These are phyloP conservation scores for Candidula unifasciata DNA, from an alignment of 2,888 invertebrate genomes.

Conservation along the genomic window DNA sequence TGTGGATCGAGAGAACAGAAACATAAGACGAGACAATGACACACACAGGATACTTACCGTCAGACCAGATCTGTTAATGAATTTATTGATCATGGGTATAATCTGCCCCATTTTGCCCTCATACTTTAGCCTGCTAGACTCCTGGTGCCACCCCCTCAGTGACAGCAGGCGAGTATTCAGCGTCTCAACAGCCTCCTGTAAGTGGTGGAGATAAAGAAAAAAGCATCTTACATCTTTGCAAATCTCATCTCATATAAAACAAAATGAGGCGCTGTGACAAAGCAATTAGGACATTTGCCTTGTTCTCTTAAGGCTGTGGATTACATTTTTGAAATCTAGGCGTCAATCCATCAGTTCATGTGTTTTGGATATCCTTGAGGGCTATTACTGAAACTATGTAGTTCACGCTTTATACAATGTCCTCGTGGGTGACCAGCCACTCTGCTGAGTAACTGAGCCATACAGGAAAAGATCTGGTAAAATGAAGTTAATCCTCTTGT, in stretches of 20 bases:
- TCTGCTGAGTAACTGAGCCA: no score
- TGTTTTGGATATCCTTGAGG: no score
- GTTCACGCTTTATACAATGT: no score
- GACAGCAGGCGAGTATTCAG: conserved; percentile 28
- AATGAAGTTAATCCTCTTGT: no score
- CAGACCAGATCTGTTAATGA: conserved; percentile 32
- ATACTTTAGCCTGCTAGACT: conserved; percentile 31
- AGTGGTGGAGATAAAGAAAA: no score
- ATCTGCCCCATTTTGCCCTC: conserved; percentile 35
- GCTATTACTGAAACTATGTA: no score
- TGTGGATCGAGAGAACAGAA: no score
- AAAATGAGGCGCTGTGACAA: not conserved
- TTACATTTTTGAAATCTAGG: not conserved
- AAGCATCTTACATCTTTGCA: not conserved
- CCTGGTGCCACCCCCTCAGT: conserved; percentile 33
- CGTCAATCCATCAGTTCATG: not conserved
- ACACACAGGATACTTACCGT: conserved; percentile 10
- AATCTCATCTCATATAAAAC: not conserved
- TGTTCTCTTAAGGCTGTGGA: no score
- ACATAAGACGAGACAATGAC: not conserved
- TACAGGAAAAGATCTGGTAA: no score
- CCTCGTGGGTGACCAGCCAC: no score
- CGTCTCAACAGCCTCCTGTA: conserved; percentile 36
- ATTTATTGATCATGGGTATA: conserved; percentile 40
- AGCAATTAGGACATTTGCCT: not conserved